Conservation (phyloP, 2,113 vertebrate genomes). For the Dolichallabes microphthalmus region DNA sequence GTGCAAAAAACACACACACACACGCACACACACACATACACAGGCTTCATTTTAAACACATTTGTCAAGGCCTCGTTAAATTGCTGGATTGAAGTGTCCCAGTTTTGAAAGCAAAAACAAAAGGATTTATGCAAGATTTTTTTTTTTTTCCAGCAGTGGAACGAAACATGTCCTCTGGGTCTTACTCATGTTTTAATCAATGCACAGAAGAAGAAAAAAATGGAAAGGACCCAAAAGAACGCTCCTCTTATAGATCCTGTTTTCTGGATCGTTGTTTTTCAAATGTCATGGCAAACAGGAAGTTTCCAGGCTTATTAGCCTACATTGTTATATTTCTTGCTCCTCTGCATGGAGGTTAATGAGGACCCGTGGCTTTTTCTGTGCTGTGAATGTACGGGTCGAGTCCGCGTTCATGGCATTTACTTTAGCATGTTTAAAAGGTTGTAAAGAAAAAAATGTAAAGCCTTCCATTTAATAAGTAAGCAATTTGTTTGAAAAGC, state of each 20-base stretch:
- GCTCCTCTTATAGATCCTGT: conserved; percentile 26
- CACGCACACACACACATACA: neutral
- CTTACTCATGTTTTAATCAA: conserved; percentile 62
- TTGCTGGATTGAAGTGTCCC: conserved; percentile 63
- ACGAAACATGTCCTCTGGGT: conserved; percentile 64
- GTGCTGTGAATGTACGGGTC: neutral
- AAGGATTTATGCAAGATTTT: conserved; percentile 62
- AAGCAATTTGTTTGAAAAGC: neutral
- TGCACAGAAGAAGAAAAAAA: conserved; percentile 32
- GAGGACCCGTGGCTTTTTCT: neutral
- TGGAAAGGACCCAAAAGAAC: conserved; percentile 49
- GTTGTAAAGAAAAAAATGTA: neutral
- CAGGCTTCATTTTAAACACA: neutral
- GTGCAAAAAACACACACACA: neutral
- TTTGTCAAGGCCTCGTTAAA: conserved; percentile 24
- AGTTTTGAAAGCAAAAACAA: conserved; percentile 58
- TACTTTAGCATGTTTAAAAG: neutral
- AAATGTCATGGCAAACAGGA: neutral
- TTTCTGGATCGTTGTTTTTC: conserved; percentile 46
- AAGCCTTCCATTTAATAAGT: neutral
- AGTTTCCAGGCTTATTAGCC: neutral
- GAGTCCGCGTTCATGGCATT: neutral
- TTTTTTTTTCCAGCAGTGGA: conserved; percentile 56
- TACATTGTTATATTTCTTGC: neutral
- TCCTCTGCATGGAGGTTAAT: neutral